These are phyloP conservation scores for Myotis davidii DNA, from an alignment of 2,113 vertebrate species.

Conservation along the genomic window DNA sequence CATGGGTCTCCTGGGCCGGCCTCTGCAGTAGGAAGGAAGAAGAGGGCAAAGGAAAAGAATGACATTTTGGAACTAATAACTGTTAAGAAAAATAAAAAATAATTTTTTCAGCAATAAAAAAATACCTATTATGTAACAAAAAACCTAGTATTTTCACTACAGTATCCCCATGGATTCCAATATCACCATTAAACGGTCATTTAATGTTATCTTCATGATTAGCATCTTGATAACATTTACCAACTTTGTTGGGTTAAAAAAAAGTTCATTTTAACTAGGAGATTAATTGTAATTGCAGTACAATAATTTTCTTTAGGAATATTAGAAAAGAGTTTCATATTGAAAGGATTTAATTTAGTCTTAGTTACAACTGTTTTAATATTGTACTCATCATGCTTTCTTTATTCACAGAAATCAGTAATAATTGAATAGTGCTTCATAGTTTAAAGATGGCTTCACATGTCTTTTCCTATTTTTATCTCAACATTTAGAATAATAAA, in stretches of 20 bases:
- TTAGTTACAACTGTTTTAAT: slow-evolving; percentile 27
- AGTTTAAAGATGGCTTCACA: background rate
- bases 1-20: background rate
- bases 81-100: background rate
- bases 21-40: background rate
- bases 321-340: background rate
- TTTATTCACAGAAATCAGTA: slow-evolving; percentile 7
- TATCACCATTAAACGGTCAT: background rate
- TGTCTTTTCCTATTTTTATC: background rate
- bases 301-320: background rate
- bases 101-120: slow-evolving; percentile 47
- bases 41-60: background rate
- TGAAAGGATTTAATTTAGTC: background rate
- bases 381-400: background rate
- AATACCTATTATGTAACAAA: background rate
- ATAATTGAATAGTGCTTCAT: background rate
- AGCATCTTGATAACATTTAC: slow-evolving; percentile 1
- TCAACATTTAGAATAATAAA: slow-evolving; percentile 8
- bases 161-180: background rate
- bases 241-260: background rate
- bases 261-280: background rate
- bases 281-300: background rate
- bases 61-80: background rate
- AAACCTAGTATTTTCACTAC: background rate
- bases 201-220: slow-evolving; percentile 32